Conservation (phyloP, 2,888 invertebrate species). For the Hofmannophila pseudospretella region DNA sequence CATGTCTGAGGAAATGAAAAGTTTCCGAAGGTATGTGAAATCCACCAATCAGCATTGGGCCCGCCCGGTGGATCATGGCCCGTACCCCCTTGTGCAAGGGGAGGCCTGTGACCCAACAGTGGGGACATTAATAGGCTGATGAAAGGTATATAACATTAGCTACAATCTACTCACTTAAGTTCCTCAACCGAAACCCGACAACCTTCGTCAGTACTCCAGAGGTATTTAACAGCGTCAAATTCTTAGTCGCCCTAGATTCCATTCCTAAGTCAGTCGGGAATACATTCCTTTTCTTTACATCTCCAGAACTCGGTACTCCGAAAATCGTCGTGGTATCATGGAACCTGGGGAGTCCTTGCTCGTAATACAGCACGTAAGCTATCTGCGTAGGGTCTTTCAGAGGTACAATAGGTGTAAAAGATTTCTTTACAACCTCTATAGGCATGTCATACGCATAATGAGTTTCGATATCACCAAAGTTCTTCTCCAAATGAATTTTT, state of each 20-base stretch:
- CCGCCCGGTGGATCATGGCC: too few relatives aligned
- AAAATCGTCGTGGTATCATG: constrained; percentile 34
- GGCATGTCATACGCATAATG: constrained; percentile 41
- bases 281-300: constrained; percentile 50
- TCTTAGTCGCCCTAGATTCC: constrained; percentile 52
- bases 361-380: constrained; percentile 66
- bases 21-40: too few relatives aligned
- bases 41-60: too few relatives aligned
- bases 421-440: constrained; percentile 57
- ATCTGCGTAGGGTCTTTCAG: constrained; percentile 50
- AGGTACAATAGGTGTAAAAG: constrained; percentile 28
- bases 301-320: constrained; percentile 43
- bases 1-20: too few relatives aligned
- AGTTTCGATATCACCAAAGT: constrained; percentile 37
- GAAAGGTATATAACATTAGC: too few relatives aligned
- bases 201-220: constrained; percentile 58
- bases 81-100: too few relatives aligned
- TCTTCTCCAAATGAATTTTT: constrained; percentile 33
- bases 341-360: constrained; percentile 53
- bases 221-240: constrained; percentile 56
- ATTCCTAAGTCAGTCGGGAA: constrained; percentile 59
- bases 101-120: too few relatives aligned
- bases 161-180: constrained; percentile 47
- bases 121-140: too few relatives aligned
- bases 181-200: constrained; percentile 61